These are phyloP conservation scores for Limnephilus auricula DNA, from an alignment of 2,888 invertebrate genomes.

Conservation along the genomic window DNA sequence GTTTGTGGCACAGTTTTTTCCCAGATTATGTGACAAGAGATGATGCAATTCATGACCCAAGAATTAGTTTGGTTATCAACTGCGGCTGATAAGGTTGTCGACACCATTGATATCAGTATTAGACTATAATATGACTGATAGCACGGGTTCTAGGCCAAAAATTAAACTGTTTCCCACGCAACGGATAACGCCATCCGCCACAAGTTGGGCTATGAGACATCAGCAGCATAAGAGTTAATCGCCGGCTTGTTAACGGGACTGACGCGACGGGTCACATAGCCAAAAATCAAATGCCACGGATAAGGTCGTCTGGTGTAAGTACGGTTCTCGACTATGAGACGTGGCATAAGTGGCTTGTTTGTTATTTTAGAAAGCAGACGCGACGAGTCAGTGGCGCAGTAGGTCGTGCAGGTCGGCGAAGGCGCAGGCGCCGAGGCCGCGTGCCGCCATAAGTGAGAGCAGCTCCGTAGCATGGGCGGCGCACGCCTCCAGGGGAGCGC, in stretches of 20 bases:
- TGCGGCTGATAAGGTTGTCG: too few species aligned
- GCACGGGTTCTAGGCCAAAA: neutral
- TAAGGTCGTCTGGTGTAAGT: neutral
- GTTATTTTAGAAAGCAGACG: neutral
- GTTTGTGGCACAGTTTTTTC: neutral
- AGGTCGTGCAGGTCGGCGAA: slow-evolving; percentile 94
- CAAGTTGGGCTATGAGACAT: neutral
- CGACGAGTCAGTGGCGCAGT: slow-evolving; percentile 81
- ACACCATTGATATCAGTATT: neutral
- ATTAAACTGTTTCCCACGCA: neutral
- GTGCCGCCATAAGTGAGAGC: slow-evolving; percentile 91
- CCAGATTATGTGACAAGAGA: neutral
- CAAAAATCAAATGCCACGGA: too few species aligned
- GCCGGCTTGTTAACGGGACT: neutral
- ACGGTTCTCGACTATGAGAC: neutral
- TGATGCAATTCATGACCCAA: neutral
- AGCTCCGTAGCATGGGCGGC: slow-evolving; percentile 93
- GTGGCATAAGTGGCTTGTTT: neutral
- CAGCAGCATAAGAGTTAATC: neutral
- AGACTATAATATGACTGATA: neutral
- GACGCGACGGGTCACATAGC: slow-evolving; percentile 72
- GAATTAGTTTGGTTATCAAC: too few species aligned
- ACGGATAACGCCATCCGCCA: neutral
- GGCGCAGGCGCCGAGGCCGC: slow-evolving; percentile 94
- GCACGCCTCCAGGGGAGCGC: slow-evolving; percentile 95